phyloP scores from a whole-genome alignment of 2,888 invertebrate species.

The Leptinotarsa haldemani region DNA sequence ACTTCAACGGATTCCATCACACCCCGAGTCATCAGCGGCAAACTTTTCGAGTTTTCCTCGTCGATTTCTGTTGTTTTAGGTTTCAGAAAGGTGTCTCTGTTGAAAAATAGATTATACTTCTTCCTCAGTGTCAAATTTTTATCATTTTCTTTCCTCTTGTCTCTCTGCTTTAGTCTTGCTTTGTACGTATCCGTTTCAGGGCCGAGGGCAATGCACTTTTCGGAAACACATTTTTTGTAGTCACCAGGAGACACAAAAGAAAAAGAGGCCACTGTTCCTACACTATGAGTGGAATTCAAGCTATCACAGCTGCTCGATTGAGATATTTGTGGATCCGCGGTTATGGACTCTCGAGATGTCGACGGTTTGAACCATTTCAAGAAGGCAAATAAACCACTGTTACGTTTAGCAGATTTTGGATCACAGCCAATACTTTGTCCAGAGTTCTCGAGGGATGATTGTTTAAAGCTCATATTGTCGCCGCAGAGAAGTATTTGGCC shows the following conservation, averaged over 20 bases:
- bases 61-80: constrained; percentile 47
- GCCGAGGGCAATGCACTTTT: constrained; percentile 65
- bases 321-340: constrained; percentile 53
- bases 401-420: constrained; percentile 63
- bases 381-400: constrained; percentile 72
- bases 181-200: constrained; percentile 75
- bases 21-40: constrained; percentile 64
- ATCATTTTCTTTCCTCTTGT: constrained; percentile 71
- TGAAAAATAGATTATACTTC: constrained; percentile 73
- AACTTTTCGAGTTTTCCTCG: constrained; percentile 61
- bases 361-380: constrained; percentile 79
- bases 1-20: constrained; percentile 57
- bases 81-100: constrained; percentile 58
- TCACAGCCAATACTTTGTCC: constrained; percentile 64
- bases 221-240: constrained; percentile 59
- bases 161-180: constrained; percentile 72
- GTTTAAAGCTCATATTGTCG: constrained; percentile 58
- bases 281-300: constrained; percentile 77
- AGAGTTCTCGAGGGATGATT: constrained; percentile 52
- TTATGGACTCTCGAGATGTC: constrained; percentile 61
- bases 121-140: constrained; percentile 72
- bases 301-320: constrained; percentile 71
- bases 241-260: constrained; percentile 73
- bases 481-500: not conserved
- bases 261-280: constrained; percentile 79